phyloP scores from a whole-genome alignment of 2,113 vertebrate species.

The Copsychus sechellarum region DNA sequence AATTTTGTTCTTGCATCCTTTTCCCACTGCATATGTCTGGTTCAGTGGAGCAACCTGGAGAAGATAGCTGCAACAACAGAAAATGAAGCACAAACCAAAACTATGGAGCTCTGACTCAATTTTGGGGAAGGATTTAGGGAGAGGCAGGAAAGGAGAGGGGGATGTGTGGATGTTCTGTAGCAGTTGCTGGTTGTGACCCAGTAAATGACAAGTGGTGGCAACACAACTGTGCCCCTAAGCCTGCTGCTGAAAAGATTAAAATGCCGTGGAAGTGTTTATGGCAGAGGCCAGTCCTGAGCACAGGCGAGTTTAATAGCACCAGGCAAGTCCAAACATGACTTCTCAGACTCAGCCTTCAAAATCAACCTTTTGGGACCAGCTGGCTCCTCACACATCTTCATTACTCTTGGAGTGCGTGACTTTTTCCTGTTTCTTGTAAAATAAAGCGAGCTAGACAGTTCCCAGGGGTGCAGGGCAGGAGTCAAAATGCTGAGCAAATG shows the following conservation, averaged over 20 bases:
- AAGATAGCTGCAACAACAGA: background rate
- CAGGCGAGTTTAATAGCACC: background rate
- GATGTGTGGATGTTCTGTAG: background rate
- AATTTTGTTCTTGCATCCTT: background rate
- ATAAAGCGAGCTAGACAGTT: background rate
- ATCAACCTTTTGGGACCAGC: background rate
- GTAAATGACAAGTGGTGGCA: background rate
- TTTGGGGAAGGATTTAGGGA: background rate
- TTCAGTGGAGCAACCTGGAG: background rate
- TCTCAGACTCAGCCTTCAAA: background rate
- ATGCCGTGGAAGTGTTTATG: background rate
- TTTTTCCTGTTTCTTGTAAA: conserved; percentile 18
- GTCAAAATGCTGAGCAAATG: conserved; percentile 42
- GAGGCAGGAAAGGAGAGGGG: background rate
- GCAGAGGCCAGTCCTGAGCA: background rate
- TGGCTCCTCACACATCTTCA: conserved; percentile 31
- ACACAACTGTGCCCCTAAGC: background rate
- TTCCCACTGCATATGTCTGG: background rate
- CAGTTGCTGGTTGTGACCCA: background rate
- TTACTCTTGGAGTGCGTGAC: background rate
- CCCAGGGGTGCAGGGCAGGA: background rate
- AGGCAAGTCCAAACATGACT: background rate
- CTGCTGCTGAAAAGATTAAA: background rate
- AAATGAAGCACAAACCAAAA: background rate
- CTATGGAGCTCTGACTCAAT: background rate